Evolutionary conservation across 2,113 vertebrate genomes (phyloP), one percentile per base, ranked within the genome.

Genomic region (Pimephales promelas): DNA sequence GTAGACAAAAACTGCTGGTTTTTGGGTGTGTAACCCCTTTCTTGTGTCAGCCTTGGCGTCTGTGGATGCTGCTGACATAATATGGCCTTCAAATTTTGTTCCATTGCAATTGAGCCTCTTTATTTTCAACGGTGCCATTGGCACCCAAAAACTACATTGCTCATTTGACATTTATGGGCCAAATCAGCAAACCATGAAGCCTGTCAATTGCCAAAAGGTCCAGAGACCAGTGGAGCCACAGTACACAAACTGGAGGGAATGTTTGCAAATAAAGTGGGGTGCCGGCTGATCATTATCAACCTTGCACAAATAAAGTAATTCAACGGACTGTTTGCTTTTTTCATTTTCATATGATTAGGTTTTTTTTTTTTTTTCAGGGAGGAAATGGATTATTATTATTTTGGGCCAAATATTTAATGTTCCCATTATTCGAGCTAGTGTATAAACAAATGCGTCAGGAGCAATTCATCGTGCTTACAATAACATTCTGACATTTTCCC

Each of bases 361-460:
- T 87, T 88, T n/a, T n/a, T n/a, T n/a, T n/a, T n/a, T n/a, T n/a
- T n/a, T 85, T 74, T 64, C 82, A 88, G 71, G 62, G 88, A 92
- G 86, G 91, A 94, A 93, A 92, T 86, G 85, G 90, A 92, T 91
- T 92, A 92, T 94, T 93, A 93, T 92, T 89, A 91, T 93, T 92
- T 86, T 85, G 26, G 87, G 81, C 91, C 92, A 95, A 94, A 94
- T 94, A 94, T 94, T 94, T 93, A 94, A 94, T 90, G 90, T 94
- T 94, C 91, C 91, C 92, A 93, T 94, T 95, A 94, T 94, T 93
- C 87, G 86, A 90, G 85, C n/a, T 47, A 76, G 87, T 20, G n/a
- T 78, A 92, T 93, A 94, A 95, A 94, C 94, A 94, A 93, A 92
- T 89, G 88, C 81, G 90, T 94, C 92, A 94, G 87, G 87, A 90